Evolutionary conservation across 2,888 invertebrate genomes (phyloP).

Genomic region (Melipona bicolor): DNA sequence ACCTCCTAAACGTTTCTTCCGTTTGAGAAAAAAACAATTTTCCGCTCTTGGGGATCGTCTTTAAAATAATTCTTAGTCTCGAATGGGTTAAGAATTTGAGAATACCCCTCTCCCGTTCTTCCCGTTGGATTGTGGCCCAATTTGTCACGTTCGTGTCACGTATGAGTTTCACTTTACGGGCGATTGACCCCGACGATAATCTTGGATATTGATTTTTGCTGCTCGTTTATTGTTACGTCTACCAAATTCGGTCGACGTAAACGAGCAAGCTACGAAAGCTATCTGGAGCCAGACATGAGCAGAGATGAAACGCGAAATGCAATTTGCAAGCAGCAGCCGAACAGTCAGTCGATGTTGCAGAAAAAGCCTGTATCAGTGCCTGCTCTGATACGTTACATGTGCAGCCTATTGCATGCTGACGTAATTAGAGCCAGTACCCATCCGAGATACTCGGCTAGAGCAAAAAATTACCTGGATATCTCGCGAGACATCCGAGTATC

Average conservation of each 20-base stretch:
- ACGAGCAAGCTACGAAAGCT: too few species aligned
- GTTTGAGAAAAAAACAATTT: too few species aligned
- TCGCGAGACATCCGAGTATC: too few species aligned
- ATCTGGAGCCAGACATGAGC: neutral
- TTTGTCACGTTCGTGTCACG: neutral
- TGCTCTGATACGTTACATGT: slow-evolving; percentile 12
- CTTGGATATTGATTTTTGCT: neutral
- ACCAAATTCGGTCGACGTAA: neutral
- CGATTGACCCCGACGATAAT: neutral
- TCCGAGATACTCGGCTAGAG: neutral
- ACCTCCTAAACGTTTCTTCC: too few species aligned
- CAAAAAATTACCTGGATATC: too few species aligned
- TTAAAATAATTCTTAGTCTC: too few species aligned
- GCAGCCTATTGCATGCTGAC: slow-evolving; percentile 13
- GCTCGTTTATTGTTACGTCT: neutral
- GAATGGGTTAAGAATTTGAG: too few species aligned
- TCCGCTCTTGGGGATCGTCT: too few species aligned
- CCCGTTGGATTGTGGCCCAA: neutral
- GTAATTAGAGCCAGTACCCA: slow-evolving; percentile 58
- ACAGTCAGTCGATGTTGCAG: slow-evolving; percentile 8
- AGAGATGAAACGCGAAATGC: slow-evolving; percentile 24
- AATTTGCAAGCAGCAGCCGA: slow-evolving; percentile 25
- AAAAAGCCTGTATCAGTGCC: slow-evolving; percentile 1
- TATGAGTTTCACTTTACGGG: neutral
- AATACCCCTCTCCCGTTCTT: too few species aligned